Conservation (phyloP, 2,113 vertebrate species). For the Clarias gariepinus region DNA sequence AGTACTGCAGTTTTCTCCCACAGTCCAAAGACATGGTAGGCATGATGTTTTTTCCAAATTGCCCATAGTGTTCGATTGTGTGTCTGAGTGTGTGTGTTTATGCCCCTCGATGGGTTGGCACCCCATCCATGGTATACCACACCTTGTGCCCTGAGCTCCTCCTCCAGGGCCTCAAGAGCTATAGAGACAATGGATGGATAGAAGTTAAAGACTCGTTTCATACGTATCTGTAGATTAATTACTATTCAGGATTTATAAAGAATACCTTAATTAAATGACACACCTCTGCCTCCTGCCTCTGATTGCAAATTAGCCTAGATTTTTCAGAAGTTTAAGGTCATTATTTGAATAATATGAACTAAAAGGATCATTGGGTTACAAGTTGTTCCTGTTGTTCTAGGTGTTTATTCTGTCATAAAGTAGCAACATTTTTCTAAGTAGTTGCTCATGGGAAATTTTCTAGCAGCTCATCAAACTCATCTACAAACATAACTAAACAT, state of each 20-base stretch:
- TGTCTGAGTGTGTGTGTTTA: too few relatives aligned
- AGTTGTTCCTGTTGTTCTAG: neutral
- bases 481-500: neutral
- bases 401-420: neutral
- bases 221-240: too few relatives aligned
- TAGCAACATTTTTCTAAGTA: neutral
- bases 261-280: neutral
- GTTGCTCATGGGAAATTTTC: neutral
- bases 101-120: too few relatives aligned
- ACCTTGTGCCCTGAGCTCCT: too few relatives aligned
- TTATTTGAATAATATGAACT: neutral
- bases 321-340: neutral
- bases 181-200: too few relatives aligned
- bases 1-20: too few relatives aligned
- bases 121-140: too few relatives aligned
- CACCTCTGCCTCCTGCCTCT: neutral
- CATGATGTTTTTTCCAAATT: too few relatives aligned
- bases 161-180: too few relatives aligned
- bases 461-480: neutral
- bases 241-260: neutral
- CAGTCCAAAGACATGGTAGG: too few relatives aligned
- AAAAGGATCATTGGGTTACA: neutral
- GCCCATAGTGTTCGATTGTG: too few relatives aligned
- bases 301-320: neutral
- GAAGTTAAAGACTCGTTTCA: neutral